phyloP scores from a whole-genome alignment of 2,797 vertebrate genomes.

The Trachops cirrhosus region DNA sequence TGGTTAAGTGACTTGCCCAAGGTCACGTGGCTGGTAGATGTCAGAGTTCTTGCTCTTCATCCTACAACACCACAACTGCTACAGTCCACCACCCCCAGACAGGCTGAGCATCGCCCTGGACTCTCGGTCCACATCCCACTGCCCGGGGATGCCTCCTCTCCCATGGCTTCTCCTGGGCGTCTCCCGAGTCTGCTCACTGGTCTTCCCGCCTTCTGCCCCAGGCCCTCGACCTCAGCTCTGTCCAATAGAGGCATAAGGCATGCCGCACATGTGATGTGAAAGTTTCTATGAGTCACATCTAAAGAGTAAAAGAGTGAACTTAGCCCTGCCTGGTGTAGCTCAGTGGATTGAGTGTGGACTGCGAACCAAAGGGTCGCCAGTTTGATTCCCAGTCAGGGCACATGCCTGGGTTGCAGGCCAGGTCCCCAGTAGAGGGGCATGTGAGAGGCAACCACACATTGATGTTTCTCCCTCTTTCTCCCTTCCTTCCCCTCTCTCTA shows the following conservation, averaged over 20 bases:
- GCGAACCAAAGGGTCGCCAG: too few species aligned
- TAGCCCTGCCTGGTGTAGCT: neutral
- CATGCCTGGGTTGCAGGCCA: too few species aligned
- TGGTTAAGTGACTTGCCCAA: neutral
- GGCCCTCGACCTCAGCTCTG: neutral
- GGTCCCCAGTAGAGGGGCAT: too few species aligned
- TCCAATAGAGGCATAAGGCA: neutral
- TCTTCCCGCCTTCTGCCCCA: neutral
- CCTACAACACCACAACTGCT: neutral
- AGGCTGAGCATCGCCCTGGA: neutral
- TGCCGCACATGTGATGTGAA: neutral
- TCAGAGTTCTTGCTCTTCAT: neutral
- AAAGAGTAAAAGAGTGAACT: neutral
- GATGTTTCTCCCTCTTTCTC: too few species aligned
- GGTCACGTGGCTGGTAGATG: neutral
- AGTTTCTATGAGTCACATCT: neutral
- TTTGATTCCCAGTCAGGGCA: too few species aligned
- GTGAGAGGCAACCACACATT: too few species aligned
- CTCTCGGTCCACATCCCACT: neutral
- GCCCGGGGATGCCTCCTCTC: neutral
- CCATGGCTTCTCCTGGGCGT: neutral
- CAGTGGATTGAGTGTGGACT: too few species aligned
- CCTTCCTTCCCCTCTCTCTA: too few species aligned
- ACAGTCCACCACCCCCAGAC: accelerated
- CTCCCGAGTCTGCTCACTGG: neutral